Base-by-base conservation (phyloP, 2,888 invertebrate species). In the Rhaphigaster nebulosa region DNA sequence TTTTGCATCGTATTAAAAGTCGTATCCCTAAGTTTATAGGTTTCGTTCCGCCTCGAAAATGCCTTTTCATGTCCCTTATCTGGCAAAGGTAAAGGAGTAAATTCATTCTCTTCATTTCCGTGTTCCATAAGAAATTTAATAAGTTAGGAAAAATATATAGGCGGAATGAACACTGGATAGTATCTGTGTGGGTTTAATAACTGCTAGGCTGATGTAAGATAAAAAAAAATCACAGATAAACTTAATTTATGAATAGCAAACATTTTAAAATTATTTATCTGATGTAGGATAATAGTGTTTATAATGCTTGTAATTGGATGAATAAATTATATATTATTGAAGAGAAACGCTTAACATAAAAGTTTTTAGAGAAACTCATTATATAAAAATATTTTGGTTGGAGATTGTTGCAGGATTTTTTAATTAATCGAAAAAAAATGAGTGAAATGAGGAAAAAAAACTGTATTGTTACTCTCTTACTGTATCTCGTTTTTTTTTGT, bases 91-190 rank as follows among this genome's bases (percentile, higher is more conserved):
- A 18, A 18, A n/a, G 65, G 65, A 29, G 65, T 76, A 38, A 34
- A 76, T 76, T 38, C 70, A 76, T 76, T 76, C 23, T 76, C 38
- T 38, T 76, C 70, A 76, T 76, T 76, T 76, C 70, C 70, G 70
- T 38, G 8, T 76, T 38, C 38, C 70, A 76, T 38, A 38, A 76
- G 70, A 38, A 76, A 76, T 38, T 6, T 38, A 76, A 76, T 76
- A 76, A 76, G 70, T 76, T 38, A 20, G 70, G 20, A 76, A 76
- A 76, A 76, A 13, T 76, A 76, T 38, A 23, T 38, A 23, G 23
- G 38, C 15, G 10, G 38, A 38, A 38, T 20, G 38, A 76, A 76
- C 23, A n/a, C 20, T 23, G 23, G 70, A 76, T 76, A 6, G 34
- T 76, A 76, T 76, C 70, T 38, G 10, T 38, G 20, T 38, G 70